Percentiles rank a stretch among this genome's conserved stretches.
These are phyloP conservation scores for Aspidiotus rigidus DNA, from an alignment of 2,888 invertebrate genomes.

Conservation along the genomic window DNA sequence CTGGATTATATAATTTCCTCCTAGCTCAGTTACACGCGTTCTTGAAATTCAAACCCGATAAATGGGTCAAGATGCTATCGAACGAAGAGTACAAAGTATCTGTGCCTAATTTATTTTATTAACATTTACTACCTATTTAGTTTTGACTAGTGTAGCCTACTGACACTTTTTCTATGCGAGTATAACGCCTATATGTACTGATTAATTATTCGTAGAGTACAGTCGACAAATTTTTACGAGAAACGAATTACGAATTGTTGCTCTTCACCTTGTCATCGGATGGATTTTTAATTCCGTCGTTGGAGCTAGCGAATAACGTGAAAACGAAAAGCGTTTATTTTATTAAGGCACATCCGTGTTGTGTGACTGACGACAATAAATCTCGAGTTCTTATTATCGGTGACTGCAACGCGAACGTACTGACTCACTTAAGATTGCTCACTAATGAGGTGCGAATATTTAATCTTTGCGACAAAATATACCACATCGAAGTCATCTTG, in stretches of 20 bases:
- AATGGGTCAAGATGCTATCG: slow-evolving; percentile 30
- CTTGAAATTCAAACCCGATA: slow-evolving; percentile 26
- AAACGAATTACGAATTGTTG: neutral
- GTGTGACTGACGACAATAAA: slow-evolving; percentile 21
- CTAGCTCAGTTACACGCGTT: slow-evolving; percentile 8
- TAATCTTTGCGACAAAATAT: neutral
- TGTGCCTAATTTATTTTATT: neutral
- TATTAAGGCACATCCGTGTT: slow-evolving; percentile 12
- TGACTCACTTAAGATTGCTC: slow-evolving; percentile 13
- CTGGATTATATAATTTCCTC: slow-evolving; percentile 6
- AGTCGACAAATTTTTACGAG: neutral
- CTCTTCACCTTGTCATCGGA: slow-evolving; percentile 14
- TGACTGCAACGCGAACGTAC: slow-evolving; percentile 16
- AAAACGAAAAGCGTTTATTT: slow-evolving; percentile 26
- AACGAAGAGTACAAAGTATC: slow-evolving; percentile 29
- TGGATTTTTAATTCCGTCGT: slow-evolving; percentile 21
- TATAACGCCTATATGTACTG: too few relatives aligned
- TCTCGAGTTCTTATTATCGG: slow-evolving; percentile 13
- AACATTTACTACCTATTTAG: neutral
- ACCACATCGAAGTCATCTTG: neutral
- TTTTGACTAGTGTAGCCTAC: neutral
- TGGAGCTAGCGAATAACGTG: neutral
- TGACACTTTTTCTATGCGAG: neutral
- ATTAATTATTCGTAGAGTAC: neutral
- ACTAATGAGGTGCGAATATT: slow-evolving; percentile 16